Percentiles rank a stretch among this genome's conserved stretches.
phyloP scores from a whole-genome alignment of 2,888 invertebrate species.

The Cephus nigrinus region DNA sequence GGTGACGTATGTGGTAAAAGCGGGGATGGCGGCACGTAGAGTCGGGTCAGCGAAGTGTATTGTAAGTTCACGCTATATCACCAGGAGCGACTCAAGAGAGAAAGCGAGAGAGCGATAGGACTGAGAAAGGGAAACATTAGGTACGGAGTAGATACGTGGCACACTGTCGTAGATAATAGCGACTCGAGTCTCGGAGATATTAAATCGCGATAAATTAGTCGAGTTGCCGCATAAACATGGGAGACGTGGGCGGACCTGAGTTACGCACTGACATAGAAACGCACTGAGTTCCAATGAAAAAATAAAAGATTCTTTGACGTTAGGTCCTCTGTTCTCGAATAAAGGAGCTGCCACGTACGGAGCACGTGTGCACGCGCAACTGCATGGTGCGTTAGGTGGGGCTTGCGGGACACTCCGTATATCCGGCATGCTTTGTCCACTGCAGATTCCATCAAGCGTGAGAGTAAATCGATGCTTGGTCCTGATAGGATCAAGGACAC shows the following conservation, averaged over 20 bases:
- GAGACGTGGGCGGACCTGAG: conserved; percentile 46
- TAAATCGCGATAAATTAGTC: conserved; percentile 51
- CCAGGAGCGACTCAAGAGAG: background rate
- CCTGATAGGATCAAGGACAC: conserved; percentile 14
- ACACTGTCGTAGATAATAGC: conserved; percentile 22
- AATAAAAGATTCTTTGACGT: background rate
- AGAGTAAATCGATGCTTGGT: background rate
- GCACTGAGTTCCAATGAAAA: conserved; percentile 32
- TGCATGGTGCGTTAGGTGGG: background rate
- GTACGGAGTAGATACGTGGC: background rate
- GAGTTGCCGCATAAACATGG: conserved; percentile 42
- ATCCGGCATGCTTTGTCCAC: background rate
- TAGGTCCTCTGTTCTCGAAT: background rate
- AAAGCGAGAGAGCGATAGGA: background rate
- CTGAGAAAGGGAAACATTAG: background rate
- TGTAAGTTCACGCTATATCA: conserved; percentile 31
- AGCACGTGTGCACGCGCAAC: background rate
- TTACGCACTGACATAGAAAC: conserved; percentile 38
- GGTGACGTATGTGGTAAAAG: background rate
- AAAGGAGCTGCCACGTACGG: background rate
- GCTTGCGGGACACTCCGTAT: background rate
- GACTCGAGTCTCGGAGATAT: conserved; percentile 45
- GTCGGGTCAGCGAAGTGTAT: conserved; percentile 26
- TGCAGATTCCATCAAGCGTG: background rate
- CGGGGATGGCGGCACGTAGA: background rate